phyloP scores from a whole-genome alignment of 2,888 invertebrate genomes.

The Orthosia incerta region DNA sequence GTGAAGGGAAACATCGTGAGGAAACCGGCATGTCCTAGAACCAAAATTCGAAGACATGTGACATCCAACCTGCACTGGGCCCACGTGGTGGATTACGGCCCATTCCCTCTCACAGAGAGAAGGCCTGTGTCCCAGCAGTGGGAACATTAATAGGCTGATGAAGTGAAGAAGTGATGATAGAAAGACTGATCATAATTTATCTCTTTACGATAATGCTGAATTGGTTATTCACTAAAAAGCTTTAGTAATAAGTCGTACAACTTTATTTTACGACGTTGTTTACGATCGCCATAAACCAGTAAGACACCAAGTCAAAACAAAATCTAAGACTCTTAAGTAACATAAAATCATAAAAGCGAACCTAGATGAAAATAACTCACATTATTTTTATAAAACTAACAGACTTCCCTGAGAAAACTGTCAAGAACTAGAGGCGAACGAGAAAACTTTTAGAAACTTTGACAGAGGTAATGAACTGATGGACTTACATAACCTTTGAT shows the following conservation, averaged over 20 bases:
- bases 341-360: conserved; percentile 37
- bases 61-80: too few species aligned
- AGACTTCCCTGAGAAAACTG: conserved; percentile 6
- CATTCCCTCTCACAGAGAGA: too few species aligned
- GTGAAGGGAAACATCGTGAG: too few species aligned
- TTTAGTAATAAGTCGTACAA: conserved; percentile 15
- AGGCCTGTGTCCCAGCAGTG: too few species aligned
- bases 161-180: too few species aligned
- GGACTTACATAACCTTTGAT: conserved; percentile 6
- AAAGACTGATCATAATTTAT: not conserved
- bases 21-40: too few species aligned
- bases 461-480: conserved; percentile 33
- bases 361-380: conserved; percentile 3
- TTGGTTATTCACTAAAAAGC: conserved; percentile 14
- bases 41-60: too few species aligned
- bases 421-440: conserved; percentile 13
- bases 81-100: too few species aligned
- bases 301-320: conserved; percentile 25
- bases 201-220: conserved; percentile 3
- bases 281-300: conserved; percentile 35
- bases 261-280: conserved; percentile 29
- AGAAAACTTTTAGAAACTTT: conserved; percentile 47
- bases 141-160: too few species aligned
- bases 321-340: conserved; percentile 8
- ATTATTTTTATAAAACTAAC: not conserved